phyloP scores from a whole-genome alignment of 2,797 vertebrate species.

The Falco peregrinus region DNA sequence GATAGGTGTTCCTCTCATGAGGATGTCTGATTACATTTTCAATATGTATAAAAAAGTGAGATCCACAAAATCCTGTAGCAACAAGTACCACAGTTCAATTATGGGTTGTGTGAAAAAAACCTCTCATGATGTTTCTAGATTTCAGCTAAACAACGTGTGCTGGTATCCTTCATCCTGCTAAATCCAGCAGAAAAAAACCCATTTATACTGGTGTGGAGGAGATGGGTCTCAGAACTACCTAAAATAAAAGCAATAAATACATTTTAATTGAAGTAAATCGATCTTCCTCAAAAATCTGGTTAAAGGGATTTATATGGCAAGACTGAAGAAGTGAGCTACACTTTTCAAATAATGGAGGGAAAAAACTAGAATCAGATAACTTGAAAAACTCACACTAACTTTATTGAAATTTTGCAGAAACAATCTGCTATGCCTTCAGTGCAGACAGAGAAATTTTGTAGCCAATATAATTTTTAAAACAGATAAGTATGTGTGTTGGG shows the following conservation, averaged over 20 bases:
- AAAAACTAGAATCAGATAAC: neutral
- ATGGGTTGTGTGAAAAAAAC: neutral
- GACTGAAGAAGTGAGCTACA: neutral
- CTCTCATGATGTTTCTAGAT: neutral
- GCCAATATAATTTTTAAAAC: constrained; percentile 6
- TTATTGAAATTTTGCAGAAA: neutral
- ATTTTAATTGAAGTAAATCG: neutral
- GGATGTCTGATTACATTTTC: neutral
- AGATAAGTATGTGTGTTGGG: neutral
- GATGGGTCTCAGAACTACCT: neutral
- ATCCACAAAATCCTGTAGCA: neutral
- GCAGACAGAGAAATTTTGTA: neutral
- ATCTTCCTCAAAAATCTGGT: neutral
- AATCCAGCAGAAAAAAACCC: neutral
- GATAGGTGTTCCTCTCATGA: neutral
- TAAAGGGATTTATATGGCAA: neutral
- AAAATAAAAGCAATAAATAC: neutral
- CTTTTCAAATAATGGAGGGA: neutral
- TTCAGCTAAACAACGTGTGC: neutral
- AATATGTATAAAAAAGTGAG: neutral
- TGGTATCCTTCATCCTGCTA: neutral
- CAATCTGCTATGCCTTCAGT: neutral
- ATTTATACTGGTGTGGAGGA: neutral
- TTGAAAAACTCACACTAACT: neutral
- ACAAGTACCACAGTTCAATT: neutral